A percentile compares a stretch with the other conserved stretches of the same genome.
Conservation (phyloP, 1,140 invertebrate species). For the Ostrea edulis region DNA sequence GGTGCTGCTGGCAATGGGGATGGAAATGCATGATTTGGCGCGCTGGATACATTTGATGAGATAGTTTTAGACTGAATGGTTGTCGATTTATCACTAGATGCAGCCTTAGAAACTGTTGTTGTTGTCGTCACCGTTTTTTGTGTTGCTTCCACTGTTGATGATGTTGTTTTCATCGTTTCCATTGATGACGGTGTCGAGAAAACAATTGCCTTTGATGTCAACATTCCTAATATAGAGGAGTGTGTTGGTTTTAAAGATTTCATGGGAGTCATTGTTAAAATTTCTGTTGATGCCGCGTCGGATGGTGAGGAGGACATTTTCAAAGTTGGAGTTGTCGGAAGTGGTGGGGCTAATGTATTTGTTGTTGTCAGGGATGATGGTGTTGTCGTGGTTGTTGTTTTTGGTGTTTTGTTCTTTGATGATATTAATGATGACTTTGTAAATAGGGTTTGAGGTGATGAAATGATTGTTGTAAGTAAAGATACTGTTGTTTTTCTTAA, state of each 20-base stretch:
- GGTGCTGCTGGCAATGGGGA: neutral
- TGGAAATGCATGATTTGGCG: neutral
- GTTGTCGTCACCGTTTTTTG: neutral
- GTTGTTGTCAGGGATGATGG: neutral
- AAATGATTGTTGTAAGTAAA: neutral
- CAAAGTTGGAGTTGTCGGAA: neutral
- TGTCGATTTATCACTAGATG: neutral
- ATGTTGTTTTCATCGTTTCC: neutral
- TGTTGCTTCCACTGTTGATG: neutral
- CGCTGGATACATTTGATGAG: neutral
- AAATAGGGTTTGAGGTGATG: conserved; percentile 24
- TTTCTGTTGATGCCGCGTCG: neutral
- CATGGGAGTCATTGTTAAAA: neutral
- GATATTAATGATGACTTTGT: neutral
- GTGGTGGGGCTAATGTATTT: neutral
- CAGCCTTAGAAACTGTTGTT: neutral
- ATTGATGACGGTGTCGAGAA: neutral
- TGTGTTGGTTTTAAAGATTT: neutral
- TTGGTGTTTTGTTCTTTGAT: neutral
- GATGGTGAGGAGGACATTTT: neutral
- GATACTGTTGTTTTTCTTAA: neutral
- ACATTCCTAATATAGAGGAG: too few species aligned
- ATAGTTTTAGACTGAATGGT: neutral
- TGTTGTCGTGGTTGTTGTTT: neutral
- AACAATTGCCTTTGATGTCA: too few species aligned